Conservation (phyloP, 2,113 vertebrate genomes). For the Ifrita kowaldi region DNA sequence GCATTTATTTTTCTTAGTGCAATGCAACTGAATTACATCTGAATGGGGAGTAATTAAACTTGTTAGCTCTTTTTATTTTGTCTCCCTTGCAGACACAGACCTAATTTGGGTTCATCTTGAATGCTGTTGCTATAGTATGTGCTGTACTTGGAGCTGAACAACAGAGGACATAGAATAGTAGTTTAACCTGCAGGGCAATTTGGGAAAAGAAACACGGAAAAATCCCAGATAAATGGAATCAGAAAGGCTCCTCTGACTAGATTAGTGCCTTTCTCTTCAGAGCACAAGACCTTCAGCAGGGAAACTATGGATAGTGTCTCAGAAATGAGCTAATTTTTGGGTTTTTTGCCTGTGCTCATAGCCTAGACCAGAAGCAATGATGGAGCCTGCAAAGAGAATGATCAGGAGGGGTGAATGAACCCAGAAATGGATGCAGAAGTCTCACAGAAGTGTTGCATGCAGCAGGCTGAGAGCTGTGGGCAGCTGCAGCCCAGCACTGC, state of each 20-base stretch:
- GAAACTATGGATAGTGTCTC: neutral
- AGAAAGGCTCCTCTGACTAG: neutral
- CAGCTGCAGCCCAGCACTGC: neutral
- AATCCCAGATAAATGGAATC: neutral
- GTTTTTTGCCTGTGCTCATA: neutral
- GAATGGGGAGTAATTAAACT: conserved; percentile 46
- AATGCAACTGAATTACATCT: conserved; percentile 36
- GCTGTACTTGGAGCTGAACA: neutral
- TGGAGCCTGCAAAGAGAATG: neutral
- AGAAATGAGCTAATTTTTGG: neutral
- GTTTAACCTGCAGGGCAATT: neutral
- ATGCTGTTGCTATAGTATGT: neutral
- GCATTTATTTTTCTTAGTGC: conserved; percentile 37
- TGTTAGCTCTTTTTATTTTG: conserved; percentile 26
- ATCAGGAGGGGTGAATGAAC: accelerated
- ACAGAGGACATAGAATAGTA: neutral
- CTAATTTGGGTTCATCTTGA: conserved; percentile 1
- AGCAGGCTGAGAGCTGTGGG: neutral
- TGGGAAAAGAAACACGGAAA: neutral
- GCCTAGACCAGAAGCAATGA: neutral
- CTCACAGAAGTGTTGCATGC: neutral
- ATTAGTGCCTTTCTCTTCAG: neutral
- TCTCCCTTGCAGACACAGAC: neutral
- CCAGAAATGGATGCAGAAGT: neutral
- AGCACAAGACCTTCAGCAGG: neutral